Evolutionary conservation across 1,140 invertebrate genomes (phyloP).

Genomic region (Octopus sinensis): DNA sequence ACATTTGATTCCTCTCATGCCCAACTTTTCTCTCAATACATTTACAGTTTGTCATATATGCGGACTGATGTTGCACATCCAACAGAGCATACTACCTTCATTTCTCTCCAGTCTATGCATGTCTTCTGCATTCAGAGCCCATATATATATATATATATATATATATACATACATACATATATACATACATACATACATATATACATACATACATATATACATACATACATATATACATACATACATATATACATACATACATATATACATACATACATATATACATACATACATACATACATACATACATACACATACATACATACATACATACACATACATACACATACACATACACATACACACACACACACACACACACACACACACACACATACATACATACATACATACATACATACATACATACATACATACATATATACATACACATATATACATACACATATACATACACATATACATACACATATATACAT

Average conservation of each 20-base stretch:
- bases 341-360: not conserved
- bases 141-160: not conserved
- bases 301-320: not conserved
- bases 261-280: not conserved
- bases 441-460: not conserved
- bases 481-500: not conserved
- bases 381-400: not conserved
- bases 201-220: not conserved
- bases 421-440: constrained; percentile 4
- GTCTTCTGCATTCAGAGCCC: no score
- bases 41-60: no score
- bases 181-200: not conserved
- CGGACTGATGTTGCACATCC: no score
- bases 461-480: not conserved
- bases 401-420: constrained; percentile 3
- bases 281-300: not conserved
- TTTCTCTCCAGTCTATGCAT: no score
- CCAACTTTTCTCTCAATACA: no score
- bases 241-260: not conserved
- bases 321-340: not conserved
- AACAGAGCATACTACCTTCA: no score
- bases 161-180: not conserved
- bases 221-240: not conserved
- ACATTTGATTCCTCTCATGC: no score
- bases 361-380: not conserved